These are phyloP conservation scores for Chydorus sphaericus DNA, from an alignment of 2,888 invertebrate genomes.

Conservation along the genomic window DNA sequence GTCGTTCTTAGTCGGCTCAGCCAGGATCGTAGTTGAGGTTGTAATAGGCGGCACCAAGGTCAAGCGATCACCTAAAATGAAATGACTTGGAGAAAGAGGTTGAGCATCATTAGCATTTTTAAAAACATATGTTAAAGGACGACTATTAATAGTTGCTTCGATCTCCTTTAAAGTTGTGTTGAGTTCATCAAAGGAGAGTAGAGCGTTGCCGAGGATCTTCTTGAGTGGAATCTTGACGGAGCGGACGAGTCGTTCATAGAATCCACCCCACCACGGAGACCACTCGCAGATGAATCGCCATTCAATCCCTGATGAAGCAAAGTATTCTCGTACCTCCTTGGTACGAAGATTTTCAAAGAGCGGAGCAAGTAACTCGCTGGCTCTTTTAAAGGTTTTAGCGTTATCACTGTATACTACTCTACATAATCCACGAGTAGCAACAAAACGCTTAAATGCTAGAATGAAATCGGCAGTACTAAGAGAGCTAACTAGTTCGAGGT, in stretches of 20 bases:
- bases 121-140: neutral
- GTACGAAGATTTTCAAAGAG: no score
- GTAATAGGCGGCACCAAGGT: neutral
- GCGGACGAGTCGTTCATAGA: neutral
- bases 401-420: conserved; percentile 6
- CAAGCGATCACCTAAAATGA: neutral
- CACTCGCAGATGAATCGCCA: neutral
- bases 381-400: neutral
- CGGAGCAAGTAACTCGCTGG: no score
- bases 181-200: neutral
- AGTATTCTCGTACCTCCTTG: no score
- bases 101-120: neutral
- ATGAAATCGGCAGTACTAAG: neutral
- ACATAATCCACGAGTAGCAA: neutral
- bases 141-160: neutral
- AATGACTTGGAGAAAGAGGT: neutral
- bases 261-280: neutral
- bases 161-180: neutral
- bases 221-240: neutral
- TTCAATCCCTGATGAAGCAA: no score
- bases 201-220: neutral
- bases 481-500: conserved; percentile 1
- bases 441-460: conserved; percentile 4
- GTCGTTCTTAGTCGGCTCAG: no score
- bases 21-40: no score